Base-by-base conservation (phyloP, 92 coral and sea anemone species). In the Meandrina meandrites region DNA sequence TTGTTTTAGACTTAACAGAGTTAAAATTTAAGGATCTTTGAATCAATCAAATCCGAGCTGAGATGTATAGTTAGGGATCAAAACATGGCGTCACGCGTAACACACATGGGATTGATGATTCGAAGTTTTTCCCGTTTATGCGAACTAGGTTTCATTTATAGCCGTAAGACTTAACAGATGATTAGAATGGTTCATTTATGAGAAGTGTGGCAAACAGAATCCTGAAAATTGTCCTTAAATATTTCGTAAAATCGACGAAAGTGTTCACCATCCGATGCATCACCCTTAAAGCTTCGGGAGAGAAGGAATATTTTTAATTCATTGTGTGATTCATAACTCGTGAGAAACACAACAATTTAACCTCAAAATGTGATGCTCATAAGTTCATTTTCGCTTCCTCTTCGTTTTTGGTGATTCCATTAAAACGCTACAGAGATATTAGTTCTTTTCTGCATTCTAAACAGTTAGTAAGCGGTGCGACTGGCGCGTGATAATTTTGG, bases 351-450 rank as follows among this genome's bases (percentile, higher is more conserved):
- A 56, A 36, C 73, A 37, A 60, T 60, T 60, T 58, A 34, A 36
- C 89, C 35, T n/a, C 83, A 60, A 86, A 78, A 86, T 78, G 70
- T 47, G 62, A 86, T 86, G 89, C 88, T 85, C 88, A 85, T 85
- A 77, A 85, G 67, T 60, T 71, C 57, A 58, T 85, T 76, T 57
- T 76, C 62, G 47, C 83, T 86, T 72, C 18, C 83, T 75, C 35
- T 36, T 48, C n/a, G 60, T 77, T 66, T 86, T 73, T 77, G 47
- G 73, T 42, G 83, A n/a, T 86, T 62, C 64, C 12, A 78, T 56
- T 45, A 50, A 86, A 76, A 18, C 67, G 68, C 78, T 86, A 58
- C 36, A 27, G 76, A 85, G 82, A 76, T 57, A 19, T 86, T 40
- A 37, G 78, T n/a, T 45, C 60, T 86, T 86, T 86, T 31, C 62